Evolutionary conservation across 1,140 invertebrate species (phyloP), one percentile per base, ranked within the genome.

Genomic region (Bombus superbus): DNA sequence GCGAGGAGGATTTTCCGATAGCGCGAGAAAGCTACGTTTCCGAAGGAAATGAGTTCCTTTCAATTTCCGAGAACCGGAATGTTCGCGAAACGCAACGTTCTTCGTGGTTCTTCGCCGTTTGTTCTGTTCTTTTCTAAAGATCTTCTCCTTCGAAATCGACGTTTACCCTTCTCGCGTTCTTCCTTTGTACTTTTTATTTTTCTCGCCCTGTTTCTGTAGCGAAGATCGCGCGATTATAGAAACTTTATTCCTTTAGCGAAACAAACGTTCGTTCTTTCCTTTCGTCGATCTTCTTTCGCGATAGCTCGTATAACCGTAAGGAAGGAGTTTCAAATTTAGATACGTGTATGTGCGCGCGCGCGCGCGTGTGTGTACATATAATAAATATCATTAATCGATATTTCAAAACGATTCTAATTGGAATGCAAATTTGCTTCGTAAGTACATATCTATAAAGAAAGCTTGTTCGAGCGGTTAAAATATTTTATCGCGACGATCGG

Each of bases 31-130:
- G 59, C 5, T 44, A 9, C 4, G 25, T 3, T 38, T 66, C 35
- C 40, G 35, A 74, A 53, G 64, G 72, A 76, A 88, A 81, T 75
- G 83, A 72, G 81, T 47, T 81, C 73, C 86, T 80, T 89, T 89
- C 85, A 69, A 76, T 88, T 42, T 81, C 78, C 83, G 82, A 81
- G 75, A 78, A 78, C 76, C 83, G 8, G n/a, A n/a, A n/a, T n/a
- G 5, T 15, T 53, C 22, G n/a, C 18, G 18, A 1, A 53, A 22
- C 13, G 66, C 15, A 5, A 38, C 11, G 32, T 32, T 32, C 42
- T 79, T 72, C 18, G 5, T 13, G 15, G 2, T 18, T n/a, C 32
- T 71, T 32, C 0, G 1, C 3, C 9, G 35, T 53, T 71, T 57
- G 4, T 32, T n/a, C 32, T 15, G 0, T 28, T 22, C 10, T 15